phyloP scores from a whole-genome alignment of 2,797 vertebrate species.

The Setipinna tenuifilis region DNA sequence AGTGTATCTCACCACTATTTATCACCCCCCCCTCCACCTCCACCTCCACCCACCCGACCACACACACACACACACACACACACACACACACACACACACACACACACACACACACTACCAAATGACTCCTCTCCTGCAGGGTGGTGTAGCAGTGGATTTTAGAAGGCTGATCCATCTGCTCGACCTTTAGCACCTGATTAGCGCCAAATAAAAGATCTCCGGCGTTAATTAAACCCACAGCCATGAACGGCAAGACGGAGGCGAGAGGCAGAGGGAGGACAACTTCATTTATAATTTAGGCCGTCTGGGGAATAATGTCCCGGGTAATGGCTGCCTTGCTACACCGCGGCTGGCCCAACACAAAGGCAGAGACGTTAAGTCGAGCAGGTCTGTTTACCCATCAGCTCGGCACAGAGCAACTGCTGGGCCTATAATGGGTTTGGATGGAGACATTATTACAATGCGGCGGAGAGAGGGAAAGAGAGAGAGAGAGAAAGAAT shows the following conservation, averaged over 20 bases:
- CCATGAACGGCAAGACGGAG: neutral
- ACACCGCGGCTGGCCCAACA: neutral
- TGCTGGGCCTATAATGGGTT: constrained; percentile 1
- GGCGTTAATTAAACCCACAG: constrained; percentile 12
- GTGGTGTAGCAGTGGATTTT: neutral
- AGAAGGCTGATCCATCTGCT: neutral
- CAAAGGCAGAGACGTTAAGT: neutral
- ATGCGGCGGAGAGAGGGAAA: neutral
- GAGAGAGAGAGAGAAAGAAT: neutral
- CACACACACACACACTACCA: neutral
- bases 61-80: no score
- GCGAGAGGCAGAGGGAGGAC: neutral
- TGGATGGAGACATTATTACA: neutral
- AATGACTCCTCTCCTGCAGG: neutral
- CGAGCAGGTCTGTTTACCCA: constrained; percentile 10
- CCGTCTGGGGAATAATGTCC: constrained; percentile 7
- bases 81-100: no score
- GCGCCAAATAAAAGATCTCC: constrained; percentile 9
- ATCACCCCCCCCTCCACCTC: neutral
- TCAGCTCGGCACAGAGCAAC: neutral
- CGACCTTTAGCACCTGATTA: constrained; percentile 15
- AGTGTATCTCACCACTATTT: neutral
- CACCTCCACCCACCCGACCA: no score
- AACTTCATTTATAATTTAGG: constrained; percentile 19
- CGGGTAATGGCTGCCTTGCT: neutral